Base-by-base conservation (phyloP, 1,140 invertebrate genomes). In the Mizuhopecten yessoensis region DNA sequence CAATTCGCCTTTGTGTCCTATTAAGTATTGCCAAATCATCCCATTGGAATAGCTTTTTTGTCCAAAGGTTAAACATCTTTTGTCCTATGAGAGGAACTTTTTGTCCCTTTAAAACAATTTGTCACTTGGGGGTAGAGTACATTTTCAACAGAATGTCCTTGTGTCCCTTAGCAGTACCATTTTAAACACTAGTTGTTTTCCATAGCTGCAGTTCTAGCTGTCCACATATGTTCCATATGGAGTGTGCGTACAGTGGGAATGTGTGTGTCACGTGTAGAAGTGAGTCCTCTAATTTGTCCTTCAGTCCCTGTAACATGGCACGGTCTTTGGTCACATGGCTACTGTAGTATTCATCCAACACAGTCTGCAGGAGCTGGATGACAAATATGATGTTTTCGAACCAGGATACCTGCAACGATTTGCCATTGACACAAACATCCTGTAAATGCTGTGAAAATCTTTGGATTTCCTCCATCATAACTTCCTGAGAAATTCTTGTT, bases 231-330 rank as follows among this genome's bases (percentile, higher is more conserved):
- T 90, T 93, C 91, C 93, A 93, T 20, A 94, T 34, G n/a, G 90
- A 88, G 86, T 93, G 91, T 9, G 92, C 92, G 86, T 91, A 93
- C 29, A 94, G 45, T 23, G 94, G 94, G 88, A 93, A 93, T 33
- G 20, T 42, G 34, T 93, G 92, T 11, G 92, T 87, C 17, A 92
- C 75, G 45, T 91, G 88, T 15, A 91, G 89, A 17, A 94, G 33
- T 34, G 89, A 88, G 13, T 94, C 88, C 34, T 93, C 93, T 33
- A 91, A 88, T 34, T 33, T 90, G 0, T 90, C 87, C 75, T 36
- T 91, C 0, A 91, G 20, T 33, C 0, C 7, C 39, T 86, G 34
- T 17, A 91, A n/a, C n/a, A 86, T 89, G 33, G 88, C 88, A 34
- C 23, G 34, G 2, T 87, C 49, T 13, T 7, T 17, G 17, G 75